Evolutionary conservation across 2,888 invertebrate species (phyloP).

Genomic region (Crepidodera aurea): DNA sequence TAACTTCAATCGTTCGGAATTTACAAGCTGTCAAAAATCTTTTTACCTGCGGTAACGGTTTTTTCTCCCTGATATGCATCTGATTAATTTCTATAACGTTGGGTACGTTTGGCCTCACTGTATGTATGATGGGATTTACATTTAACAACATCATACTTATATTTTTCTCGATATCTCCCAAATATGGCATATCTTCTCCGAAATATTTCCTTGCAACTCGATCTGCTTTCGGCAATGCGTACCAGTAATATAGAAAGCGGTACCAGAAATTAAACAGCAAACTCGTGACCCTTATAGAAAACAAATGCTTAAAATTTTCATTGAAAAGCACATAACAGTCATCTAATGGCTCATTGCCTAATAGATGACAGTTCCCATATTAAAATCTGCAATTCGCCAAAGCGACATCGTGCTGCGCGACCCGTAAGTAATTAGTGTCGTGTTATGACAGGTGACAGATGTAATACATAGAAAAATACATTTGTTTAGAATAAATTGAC

Average conservation of each 20-base stretch:
- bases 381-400: too few species aligned
- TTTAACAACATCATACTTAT: slow-evolving; percentile 41
- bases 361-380: too few species aligned
- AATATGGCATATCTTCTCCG: slow-evolving; percentile 43
- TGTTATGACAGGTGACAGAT: too few species aligned
- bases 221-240: slow-evolving; percentile 34
- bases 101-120: slow-evolving; percentile 38
- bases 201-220: slow-evolving; percentile 44
- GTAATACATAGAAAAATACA: too few species aligned
- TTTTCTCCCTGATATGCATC: slow-evolving; percentile 35
- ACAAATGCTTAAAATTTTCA: too few species aligned
- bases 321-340: too few species aligned
- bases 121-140: slow-evolving; percentile 39
- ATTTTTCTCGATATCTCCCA: slow-evolving; percentile 40
- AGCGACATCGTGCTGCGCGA: too few species aligned
- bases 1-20: too few species aligned
- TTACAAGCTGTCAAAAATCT: too few species aligned
- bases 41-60: slow-evolving; percentile 36
- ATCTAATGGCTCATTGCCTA: too few species aligned
- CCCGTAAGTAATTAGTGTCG: too few species aligned
- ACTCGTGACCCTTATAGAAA: slow-evolving; percentile 31
- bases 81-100: slow-evolving; percentile 37
- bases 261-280: slow-evolving; percentile 33
- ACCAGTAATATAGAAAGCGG: slow-evolving; percentile 34
- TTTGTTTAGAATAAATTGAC: too few species aligned